Evolutionary conservation across 2,113 vertebrate species (phyloP), one percentile per base, ranked within the genome.

Genomic region (Micromys minutus): DNA sequence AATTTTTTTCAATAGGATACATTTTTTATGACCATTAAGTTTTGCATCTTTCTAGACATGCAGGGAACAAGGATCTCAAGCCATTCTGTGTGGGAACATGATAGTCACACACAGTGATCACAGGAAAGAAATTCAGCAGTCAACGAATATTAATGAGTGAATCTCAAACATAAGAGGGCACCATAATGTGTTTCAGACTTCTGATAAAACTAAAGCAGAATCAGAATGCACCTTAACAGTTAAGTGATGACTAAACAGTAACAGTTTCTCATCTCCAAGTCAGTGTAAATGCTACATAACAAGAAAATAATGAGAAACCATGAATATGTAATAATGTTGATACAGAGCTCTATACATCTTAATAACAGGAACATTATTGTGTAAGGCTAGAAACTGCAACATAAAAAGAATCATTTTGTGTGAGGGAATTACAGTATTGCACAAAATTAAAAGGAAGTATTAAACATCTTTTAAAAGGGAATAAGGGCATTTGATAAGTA

Each of bases 381-480:
- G 1, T n/a, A 80, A 90, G 8, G 87, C 21, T 67, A 87, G 39
- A 11, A 79, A 47, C 0, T 47, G 10, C 34, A 16, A 79, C 55
- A 84, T 83, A 39, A 90, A 71, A 93, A 29, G 45, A n/a, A 84
- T 50, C 10, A 90, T 50, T 94, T 95, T 50, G 26, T 91, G n/a
- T 91, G 75, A 16, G 13, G 21, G 76, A 0, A 72, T 0, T 69
- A 9, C 26, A 69, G 12, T 91, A 94, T 19, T 81, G 8, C 7
- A 86, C 39, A 97, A 72, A 94, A 91, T 93, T 94, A 91, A 88
- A 95, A 95, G 50, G 4, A 75, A 80, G 10, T 7, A 3, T 91
- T 75, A 34, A 95, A 87, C 50, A 67, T 86, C 85, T 76, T n/a
- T 24, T 77, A 76, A 77, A 86, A 92, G 59, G 19, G 16, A 15